Evolutionary conservation across 2,113 vertebrate genomes (phyloP).

Genomic region (Chunga burmeisteri): DNA sequence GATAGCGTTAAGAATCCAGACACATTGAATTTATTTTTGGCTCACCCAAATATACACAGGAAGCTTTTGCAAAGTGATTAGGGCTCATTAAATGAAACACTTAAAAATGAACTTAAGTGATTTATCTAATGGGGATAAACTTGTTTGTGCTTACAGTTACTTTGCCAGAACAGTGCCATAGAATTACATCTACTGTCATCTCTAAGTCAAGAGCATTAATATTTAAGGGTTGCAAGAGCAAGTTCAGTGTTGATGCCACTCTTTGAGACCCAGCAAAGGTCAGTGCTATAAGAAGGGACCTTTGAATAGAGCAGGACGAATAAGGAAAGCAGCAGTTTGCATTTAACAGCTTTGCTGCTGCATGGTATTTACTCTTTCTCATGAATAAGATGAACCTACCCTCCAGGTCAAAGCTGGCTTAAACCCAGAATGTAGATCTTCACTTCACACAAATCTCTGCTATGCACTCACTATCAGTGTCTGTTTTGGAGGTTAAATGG

Average conservation of each 20-base stretch:
- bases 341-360: neutral
- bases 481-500: neutral
- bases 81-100: constrained; percentile 25
- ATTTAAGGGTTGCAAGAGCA: neutral
- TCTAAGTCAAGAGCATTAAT: neutral
- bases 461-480: neutral
- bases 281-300: neutral
- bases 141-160: neutral
- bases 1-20: neutral
- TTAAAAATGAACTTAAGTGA: neutral
- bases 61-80: constrained; percentile 13
- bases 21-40: constrained; percentile 28
- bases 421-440: neutral
- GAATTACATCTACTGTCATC: neutral
- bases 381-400: neutral
- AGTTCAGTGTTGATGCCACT: neutral
- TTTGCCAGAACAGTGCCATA: neutral
- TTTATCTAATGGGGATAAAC: constrained; percentile 14
- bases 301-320: neutral
- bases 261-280: neutral
- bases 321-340: neutral
- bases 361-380: neutral
- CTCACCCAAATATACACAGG: neutral
- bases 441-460: neutral
- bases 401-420: neutral